phyloP scores from a whole-genome alignment of 30 jellyfish, hydroid and myxozoan genomes.

The Hydractinia echinata region DNA sequence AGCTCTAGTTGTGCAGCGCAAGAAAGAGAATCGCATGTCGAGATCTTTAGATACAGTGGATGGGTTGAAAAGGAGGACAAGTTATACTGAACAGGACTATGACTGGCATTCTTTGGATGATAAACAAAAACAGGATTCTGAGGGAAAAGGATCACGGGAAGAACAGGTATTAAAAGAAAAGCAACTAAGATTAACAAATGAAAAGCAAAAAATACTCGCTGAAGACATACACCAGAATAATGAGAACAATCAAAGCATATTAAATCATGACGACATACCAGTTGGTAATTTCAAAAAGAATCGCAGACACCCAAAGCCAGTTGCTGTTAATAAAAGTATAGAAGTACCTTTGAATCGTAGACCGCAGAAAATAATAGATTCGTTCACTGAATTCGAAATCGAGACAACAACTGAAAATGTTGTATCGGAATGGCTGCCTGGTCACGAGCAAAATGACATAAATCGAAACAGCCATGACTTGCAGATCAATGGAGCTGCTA shows the following conservation, averaged over 20 bases:
- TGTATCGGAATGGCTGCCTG: neutral
- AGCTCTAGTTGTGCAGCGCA: slow-evolving; percentile 7
- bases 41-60: slow-evolving; percentile 14
- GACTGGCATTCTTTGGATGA: too few relatives aligned
- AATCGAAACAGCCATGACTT: neutral
- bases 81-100: neutral
- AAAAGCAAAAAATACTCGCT: neutral
- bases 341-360: slow-evolving; percentile 3
- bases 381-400: neutral
- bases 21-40: slow-evolving; percentile 13
- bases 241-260: neutral
- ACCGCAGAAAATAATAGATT: neutral
- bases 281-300: neutral
- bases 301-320: neutral
- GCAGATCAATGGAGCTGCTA: neutral
- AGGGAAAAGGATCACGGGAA: too few relatives aligned
- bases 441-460: neutral
- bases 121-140: too few relatives aligned
- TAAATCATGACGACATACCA: slow-evolving; percentile 3
- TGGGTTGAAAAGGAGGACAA: neutral
- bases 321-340: neutral
- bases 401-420: neutral
- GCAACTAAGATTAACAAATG: neutral
- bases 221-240: too few relatives aligned
- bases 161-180: neutral